Conservation (phyloP, 64 coral and sea anemone genomes). For the Stichodactyla helianthus region DNA sequence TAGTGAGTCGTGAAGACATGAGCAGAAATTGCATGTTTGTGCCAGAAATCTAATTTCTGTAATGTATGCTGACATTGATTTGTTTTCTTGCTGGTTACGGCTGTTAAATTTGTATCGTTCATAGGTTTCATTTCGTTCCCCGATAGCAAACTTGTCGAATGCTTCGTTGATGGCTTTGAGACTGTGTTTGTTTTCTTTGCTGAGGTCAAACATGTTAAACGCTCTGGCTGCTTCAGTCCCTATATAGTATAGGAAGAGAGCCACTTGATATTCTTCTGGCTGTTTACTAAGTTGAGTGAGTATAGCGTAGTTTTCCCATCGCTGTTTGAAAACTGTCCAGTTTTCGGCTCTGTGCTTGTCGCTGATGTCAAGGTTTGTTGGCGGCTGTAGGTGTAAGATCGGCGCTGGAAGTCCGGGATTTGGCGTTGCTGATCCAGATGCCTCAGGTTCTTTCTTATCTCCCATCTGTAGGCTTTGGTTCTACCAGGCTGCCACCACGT, state of each 20-base stretch:
- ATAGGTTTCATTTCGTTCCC: constrained; percentile 44
- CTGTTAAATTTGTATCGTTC: too few species aligned
- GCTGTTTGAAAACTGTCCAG: constrained; percentile 53
- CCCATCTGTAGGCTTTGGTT: neutral
- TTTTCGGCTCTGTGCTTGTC: constrained; percentile 24
- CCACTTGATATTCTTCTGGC: too few species aligned
- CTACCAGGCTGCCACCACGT: constrained; percentile 24
- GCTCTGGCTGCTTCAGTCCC: neutral
- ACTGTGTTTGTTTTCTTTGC: constrained; percentile 21
- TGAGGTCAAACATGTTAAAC: constrained; percentile 24
- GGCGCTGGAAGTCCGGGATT: neutral
- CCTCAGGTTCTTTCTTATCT: neutral
- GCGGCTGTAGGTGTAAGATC: constrained; percentile 25
- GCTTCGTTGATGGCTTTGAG: constrained; percentile 27
- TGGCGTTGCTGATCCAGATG: neutral
- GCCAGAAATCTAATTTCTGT: constrained; percentile 35
- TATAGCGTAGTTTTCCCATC: too few species aligned
- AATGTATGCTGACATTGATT: constrained; percentile 43
- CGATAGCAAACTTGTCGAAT: too few species aligned
- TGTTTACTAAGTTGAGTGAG: neutral
- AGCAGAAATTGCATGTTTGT: constrained; percentile 56
- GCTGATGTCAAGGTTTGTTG: constrained; percentile 14
- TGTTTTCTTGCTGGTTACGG: constrained; percentile 28
- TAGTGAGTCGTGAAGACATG: constrained; percentile 27
- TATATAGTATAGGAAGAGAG: too few species aligned